Conservation (phyloP, 2,797 vertebrate species). For the Aselliscus stoliczkanus region DNA sequence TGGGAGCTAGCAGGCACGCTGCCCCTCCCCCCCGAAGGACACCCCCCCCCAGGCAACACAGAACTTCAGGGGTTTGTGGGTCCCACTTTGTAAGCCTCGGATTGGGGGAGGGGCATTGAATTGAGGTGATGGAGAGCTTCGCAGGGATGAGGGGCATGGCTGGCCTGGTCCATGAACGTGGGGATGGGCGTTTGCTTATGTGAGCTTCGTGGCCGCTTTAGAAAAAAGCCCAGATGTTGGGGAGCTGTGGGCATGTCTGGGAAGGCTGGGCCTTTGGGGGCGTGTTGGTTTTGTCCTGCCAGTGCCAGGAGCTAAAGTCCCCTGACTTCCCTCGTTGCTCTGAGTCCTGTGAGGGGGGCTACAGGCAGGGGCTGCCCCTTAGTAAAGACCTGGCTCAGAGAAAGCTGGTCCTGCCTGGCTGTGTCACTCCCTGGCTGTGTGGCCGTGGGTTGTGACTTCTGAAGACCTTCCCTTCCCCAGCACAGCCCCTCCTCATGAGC, state of each 20-base stretch:
- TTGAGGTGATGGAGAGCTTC: background rate
- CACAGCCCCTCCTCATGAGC: background rate
- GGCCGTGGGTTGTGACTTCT: background rate
- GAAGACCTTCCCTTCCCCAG: background rate
- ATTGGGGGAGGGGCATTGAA: no score
- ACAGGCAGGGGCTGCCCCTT: background rate
- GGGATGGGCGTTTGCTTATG: background rate
- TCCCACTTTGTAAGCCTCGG: background rate
- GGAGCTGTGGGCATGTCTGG: background rate
- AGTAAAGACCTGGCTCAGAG: background rate
- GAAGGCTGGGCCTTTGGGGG: background rate
- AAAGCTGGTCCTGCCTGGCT: background rate
- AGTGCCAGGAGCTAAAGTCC: background rate
- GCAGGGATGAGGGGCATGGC: fast-evolving
- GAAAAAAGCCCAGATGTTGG: background rate
- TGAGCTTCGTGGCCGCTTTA: background rate
- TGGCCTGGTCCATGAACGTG: fast-evolving
- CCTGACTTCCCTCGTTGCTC: background rate
- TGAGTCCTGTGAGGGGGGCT: background rate
- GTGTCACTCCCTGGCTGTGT: background rate
- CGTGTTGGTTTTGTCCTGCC: background rate
- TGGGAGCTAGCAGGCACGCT: background rate
- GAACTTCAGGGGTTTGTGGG: background rate
- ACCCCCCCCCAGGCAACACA: background rate
- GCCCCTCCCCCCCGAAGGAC: background rate